These are phyloP conservation scores for Harpegnathos saltator DNA, from an alignment of 1,140 invertebrate genomes.

Conservation along the genomic window DNA sequence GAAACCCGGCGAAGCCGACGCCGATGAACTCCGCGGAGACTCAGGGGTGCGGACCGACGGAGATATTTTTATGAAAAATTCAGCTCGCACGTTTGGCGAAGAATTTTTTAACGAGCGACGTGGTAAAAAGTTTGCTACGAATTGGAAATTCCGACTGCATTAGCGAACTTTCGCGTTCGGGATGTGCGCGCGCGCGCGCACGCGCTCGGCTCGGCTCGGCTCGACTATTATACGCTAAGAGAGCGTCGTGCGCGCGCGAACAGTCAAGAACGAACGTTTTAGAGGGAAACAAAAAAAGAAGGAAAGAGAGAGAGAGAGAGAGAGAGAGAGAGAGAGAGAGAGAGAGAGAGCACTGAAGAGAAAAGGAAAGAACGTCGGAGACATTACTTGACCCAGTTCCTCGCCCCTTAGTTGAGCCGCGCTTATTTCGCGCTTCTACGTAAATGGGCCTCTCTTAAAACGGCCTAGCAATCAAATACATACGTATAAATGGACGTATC, in stretches of 20 bases:
- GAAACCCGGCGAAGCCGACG: slow-evolving; percentile 42
- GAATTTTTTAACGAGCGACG: slow-evolving; percentile 59
- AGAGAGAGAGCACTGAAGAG: background rate
- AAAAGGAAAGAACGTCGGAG: slow-evolving; percentile 48
- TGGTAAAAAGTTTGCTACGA: slow-evolving; percentile 47
- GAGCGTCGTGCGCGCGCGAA: slow-evolving; percentile 40
- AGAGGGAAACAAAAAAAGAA: background rate
- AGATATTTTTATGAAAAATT: slow-evolving; percentile 62
- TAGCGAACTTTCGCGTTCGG: slow-evolving; percentile 62
- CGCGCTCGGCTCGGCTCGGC: too few relatives aligned
- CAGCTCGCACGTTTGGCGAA: slow-evolving; percentile 53
- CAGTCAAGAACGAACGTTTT: slow-evolving; percentile 50
- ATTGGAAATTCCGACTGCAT: slow-evolving; percentile 58
- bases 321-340: background rate
- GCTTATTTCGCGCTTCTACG: slow-evolving; percentile 60
- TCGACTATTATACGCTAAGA: slow-evolving; percentile 58
- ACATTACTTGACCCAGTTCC: slow-evolving; percentile 71
- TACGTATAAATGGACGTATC: slow-evolving; percentile 63
- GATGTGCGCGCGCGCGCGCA: slow-evolving; percentile 20
- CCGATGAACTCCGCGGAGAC: slow-evolving; percentile 47
- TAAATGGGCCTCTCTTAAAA: slow-evolving; percentile 64
- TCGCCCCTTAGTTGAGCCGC: slow-evolving; percentile 30
- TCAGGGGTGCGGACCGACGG: slow-evolving; percentile 24
- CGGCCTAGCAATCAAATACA: slow-evolving; percentile 71
- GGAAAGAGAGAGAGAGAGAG: background rate